Evolutionary conservation across 64 coral and sea anemone species (phyloP).

Genomic region (Montipora sp.): DNA sequence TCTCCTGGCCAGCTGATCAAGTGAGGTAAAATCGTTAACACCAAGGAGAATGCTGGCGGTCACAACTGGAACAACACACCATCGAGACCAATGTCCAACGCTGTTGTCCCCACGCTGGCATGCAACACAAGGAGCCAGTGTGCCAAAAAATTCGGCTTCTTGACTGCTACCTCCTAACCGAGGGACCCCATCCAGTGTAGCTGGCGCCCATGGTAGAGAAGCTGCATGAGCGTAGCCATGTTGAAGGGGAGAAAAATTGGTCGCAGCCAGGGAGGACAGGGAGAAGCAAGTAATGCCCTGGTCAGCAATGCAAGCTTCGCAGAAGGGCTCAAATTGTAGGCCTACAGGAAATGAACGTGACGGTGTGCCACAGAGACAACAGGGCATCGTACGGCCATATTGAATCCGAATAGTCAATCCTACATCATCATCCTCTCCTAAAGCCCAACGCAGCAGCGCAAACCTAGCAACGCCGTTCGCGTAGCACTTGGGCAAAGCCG

Average conservation of each 20-base stretch:
- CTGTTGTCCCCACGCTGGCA: neutral
- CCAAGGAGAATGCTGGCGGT: neutral
- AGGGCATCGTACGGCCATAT: neutral
- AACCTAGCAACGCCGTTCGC: constrained; percentile 17
- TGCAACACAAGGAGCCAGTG: neutral
- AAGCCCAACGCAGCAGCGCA: neutral
- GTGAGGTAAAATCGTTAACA: neutral
- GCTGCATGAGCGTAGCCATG: too few species aligned
- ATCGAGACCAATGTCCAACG: neutral
- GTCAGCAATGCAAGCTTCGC: too few species aligned
- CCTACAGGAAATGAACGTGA: neutral
- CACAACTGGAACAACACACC: neutral
- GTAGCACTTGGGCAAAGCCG: neutral
- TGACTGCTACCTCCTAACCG: too few species aligned
- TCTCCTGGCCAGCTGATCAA: neutral
- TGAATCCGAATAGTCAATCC: neutral
- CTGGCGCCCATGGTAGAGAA: too few species aligned
- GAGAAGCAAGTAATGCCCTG: too few species aligned
- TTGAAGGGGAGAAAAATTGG: too few species aligned
- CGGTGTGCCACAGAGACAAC: neutral
- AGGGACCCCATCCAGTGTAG: too few species aligned
- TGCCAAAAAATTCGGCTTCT: too few species aligned
- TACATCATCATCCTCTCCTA: constrained; percentile 3
- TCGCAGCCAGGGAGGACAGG: too few species aligned
- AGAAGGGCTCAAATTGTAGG: too few species aligned